These are phyloP conservation scores for Alaudala cheleensis DNA, from an alignment of 2,113 vertebrate genomes.

Conservation along the genomic window DNA sequence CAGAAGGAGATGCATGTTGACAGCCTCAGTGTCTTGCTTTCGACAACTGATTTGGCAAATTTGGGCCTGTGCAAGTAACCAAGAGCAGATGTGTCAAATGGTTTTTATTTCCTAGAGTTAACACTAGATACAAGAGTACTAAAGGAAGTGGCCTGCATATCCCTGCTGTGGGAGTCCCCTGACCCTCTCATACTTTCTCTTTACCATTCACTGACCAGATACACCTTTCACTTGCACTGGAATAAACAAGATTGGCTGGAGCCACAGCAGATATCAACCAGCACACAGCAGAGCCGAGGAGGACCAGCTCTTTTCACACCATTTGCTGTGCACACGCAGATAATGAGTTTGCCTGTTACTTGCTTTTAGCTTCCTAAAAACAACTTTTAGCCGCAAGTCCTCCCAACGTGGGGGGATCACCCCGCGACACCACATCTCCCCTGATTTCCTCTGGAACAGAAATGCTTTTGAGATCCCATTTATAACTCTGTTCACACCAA, in stretches of 20 bases:
- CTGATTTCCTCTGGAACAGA: not conserved
- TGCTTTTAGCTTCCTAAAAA: not conserved
- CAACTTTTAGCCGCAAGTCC: not conserved
- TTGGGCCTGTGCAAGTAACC: constrained; percentile 15
- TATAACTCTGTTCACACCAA: constrained; percentile 10
- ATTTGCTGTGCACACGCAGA: not conserved
- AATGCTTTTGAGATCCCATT: not conserved
- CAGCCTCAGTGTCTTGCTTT: constrained; percentile 41
- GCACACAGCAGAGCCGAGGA: not conserved
- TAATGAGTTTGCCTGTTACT: not conserved
- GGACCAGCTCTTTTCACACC: not conserved
- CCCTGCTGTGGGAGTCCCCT: not conserved
- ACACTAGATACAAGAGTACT: not conserved
- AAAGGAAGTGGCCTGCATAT: not conserved
- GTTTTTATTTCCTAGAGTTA: constrained; percentile 50
- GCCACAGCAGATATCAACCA: not conserved
- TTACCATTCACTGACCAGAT: not conserved
- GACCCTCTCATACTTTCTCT: not conserved
- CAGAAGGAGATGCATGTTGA: constrained; percentile 44
- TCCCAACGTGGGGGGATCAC: not conserved
- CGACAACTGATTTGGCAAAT: constrained; percentile 25
- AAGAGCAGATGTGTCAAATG: constrained; percentile 52
- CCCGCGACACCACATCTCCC: not conserved
- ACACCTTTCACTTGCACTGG: not conserved
- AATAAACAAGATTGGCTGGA: not conserved